Percentiles rank a stretch among this genome's conserved stretches.
These are phyloP conservation scores for Dufourea novaeangliae DNA, from an alignment of 1,140 invertebrate species.

Conservation along the genomic window DNA sequence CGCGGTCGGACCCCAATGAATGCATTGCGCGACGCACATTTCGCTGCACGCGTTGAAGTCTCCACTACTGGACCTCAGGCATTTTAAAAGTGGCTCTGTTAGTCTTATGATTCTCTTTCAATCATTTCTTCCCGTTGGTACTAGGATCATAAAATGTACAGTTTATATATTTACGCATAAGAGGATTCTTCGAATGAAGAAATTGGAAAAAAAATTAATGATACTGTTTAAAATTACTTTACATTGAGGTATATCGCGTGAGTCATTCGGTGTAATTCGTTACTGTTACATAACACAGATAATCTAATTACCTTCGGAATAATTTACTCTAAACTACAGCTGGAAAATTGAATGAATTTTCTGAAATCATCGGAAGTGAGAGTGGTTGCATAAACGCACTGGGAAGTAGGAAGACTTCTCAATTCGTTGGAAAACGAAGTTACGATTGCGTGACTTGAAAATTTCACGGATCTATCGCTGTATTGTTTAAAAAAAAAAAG, in stretches of 20 bases:
- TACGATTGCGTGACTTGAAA: slow-evolving; percentile 22
- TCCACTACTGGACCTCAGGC: too few relatives aligned
- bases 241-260: neutral
- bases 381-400: slow-evolving; percentile 37
- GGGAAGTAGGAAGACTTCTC: slow-evolving; percentile 23
- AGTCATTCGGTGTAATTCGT: neutral
- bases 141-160: too few relatives aligned
- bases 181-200: too few relatives aligned
- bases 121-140: too few relatives aligned
- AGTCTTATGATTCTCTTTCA: too few relatives aligned
- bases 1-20: neutral
- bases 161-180: too few relatives aligned
- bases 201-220: too few relatives aligned
- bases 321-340: neutral
- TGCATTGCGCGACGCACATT: neutral
- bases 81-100: too few relatives aligned
- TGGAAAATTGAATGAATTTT: neutral
- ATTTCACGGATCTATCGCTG: neutral
- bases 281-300: neutral
- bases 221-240: too few relatives aligned
- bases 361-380: slow-evolving; percentile 26
- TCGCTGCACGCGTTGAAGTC: neutral
- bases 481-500: too few relatives aligned
- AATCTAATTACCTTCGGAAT: neutral
- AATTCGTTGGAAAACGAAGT: neutral